phyloP scores from a whole-genome alignment of 2,797 vertebrate species.

The Tolypeutes matacus region DNA sequence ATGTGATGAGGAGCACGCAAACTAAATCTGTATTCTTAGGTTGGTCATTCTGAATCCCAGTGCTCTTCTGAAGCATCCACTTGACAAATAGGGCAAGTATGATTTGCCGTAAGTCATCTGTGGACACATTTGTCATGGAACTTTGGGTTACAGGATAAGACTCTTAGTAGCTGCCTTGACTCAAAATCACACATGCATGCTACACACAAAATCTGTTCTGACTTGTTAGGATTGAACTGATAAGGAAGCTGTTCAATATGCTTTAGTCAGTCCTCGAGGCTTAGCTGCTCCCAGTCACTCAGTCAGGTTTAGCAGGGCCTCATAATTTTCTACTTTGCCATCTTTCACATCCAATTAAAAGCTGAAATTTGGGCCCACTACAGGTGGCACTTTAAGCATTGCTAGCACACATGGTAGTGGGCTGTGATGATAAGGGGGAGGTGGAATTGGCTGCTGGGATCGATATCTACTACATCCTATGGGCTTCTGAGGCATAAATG shows the following conservation, averaged over 20 bases:
- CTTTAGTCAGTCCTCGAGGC: too few species aligned
- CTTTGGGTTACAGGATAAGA: slow-evolving; percentile 98
- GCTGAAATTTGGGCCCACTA: slow-evolving; percentile 96
- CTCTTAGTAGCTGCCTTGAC: slow-evolving; percentile 97
- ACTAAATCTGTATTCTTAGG: slow-evolving; percentile 88
- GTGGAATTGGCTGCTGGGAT: slow-evolving; percentile 95
- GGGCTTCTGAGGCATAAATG: slow-evolving; percentile 97
- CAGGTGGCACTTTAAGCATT: slow-evolving; percentile 96
- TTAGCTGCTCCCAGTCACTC: too few species aligned
- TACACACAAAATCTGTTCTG: slow-evolving; percentile 88
- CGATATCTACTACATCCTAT: slow-evolving; percentile 95
- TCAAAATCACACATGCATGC: slow-evolving; percentile 99
- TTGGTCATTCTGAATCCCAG: slow-evolving; percentile 96
- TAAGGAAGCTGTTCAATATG: too few species aligned
- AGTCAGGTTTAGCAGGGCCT: slow-evolving; percentile 85
- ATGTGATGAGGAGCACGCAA: slow-evolving; percentile 89
- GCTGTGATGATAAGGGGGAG: slow-evolving; percentile 96
- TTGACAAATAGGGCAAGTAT: slow-evolving; percentile 98
- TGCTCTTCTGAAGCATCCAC: slow-evolving; percentile 97
- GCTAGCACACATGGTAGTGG: slow-evolving; percentile 98
- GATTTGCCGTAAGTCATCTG: slow-evolving; percentile 99
- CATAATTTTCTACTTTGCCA: slow-evolving; percentile 99
- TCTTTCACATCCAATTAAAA: slow-evolving; percentile 98
- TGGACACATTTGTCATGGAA: slow-evolving; percentile 99
- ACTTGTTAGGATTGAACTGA: too few species aligned